These are phyloP conservation scores for Drosophila cyrtoloma DNA, from an alignment of 2,888 invertebrate species.

Conservation along the genomic window DNA sequence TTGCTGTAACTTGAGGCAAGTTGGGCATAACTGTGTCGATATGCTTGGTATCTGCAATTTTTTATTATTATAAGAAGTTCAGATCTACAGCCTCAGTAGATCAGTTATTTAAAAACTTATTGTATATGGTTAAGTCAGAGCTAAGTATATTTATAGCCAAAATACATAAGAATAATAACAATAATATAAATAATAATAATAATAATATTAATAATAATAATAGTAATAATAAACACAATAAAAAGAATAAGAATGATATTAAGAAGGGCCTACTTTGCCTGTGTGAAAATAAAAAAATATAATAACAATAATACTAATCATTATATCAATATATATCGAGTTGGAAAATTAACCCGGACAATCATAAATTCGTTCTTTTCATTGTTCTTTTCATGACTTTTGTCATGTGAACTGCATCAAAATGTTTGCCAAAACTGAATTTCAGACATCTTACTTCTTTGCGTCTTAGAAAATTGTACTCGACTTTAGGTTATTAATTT, in stretches of 20 bases:
- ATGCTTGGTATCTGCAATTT: neutral
- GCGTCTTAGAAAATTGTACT: slow-evolving; percentile 42
- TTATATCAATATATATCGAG: neutral
- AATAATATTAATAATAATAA: neutral
- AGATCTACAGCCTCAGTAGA: neutral
- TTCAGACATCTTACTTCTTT: slow-evolving; percentile 11
- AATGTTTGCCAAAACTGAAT: neutral
- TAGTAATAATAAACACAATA: too few relatives aligned
- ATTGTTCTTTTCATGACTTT: neutral
- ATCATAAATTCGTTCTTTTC: neutral
- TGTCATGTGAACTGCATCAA: neutral
- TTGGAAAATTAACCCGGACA: neutral
- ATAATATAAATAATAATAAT: neutral
- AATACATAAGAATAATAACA: neutral
- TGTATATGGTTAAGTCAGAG: neutral
- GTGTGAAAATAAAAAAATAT: neutral
- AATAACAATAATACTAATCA: neutral
- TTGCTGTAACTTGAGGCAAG: slow-evolving; percentile 27
- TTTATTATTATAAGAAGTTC: neutral
- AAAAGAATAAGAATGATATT: too few relatives aligned
- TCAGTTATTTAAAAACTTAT: neutral
- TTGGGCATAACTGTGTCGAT: slow-evolving; percentile 2
- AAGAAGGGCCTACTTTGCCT: neutral
- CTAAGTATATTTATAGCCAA: neutral
- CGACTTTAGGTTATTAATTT: slow-evolving; percentile 62